phyloP scores from a whole-genome alignment of 2,113 vertebrate species.

The Tylochromis polylepis region DNA sequence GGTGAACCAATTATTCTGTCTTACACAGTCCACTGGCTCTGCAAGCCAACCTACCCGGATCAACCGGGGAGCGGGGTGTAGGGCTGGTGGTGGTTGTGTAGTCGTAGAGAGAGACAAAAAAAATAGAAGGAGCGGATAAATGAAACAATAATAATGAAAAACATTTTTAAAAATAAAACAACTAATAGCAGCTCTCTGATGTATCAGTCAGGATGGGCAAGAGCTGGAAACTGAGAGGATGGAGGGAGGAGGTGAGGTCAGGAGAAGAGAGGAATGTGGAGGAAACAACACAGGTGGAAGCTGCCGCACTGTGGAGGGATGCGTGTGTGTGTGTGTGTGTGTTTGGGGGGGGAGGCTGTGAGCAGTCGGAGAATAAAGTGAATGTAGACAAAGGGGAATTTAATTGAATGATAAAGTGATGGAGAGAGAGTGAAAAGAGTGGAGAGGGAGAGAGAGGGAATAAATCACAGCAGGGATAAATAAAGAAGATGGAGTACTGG shows the following conservation, averaged over 20 bases:
- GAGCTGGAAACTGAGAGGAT: constrained; percentile 12
- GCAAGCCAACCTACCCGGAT: constrained; percentile 61
- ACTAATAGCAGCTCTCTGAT: constrained; percentile 34
- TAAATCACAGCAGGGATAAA: constrained; percentile 62
- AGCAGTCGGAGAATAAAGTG: not conserved
- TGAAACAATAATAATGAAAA: not conserved
- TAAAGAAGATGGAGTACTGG: constrained; percentile 49
- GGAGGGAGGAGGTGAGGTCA: constrained; percentile 23
- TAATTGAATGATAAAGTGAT: constrained; percentile 68
- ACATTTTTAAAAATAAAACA: not conserved
- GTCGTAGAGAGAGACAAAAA: not conserved
- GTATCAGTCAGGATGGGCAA: constrained; percentile 21
- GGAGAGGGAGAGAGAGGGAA: constrained; percentile 11
- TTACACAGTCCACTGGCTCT: constrained; percentile 69
- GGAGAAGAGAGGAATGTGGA: not conserved
- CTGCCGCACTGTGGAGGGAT: not conserved
- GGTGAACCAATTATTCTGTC: constrained; percentile 73
- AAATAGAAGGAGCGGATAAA: not conserved
- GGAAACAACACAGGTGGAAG: constrained; percentile 28
- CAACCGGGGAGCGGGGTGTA: constrained; percentile 24
- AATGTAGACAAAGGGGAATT: constrained; percentile 53
- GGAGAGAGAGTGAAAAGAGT: constrained; percentile 10
- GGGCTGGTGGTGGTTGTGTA: not conserved
- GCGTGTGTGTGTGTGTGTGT: not conserved
- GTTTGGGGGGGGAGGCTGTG: not conserved